Evolutionary conservation across 2,113 vertebrate species (phyloP).

Genomic region (Silurus asotus): DNA sequence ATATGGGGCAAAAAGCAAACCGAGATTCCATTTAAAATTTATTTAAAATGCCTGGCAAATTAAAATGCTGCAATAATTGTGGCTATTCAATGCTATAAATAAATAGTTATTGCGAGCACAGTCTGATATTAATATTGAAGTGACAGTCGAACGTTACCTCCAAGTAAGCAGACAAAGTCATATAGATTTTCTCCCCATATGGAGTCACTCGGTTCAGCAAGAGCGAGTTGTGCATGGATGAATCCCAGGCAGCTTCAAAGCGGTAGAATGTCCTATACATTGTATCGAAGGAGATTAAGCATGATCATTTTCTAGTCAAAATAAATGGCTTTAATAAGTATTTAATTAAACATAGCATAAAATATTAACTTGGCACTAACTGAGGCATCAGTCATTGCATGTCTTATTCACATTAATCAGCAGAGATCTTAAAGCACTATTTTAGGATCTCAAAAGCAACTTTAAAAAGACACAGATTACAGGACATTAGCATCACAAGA

Average conservation of each 20-base stretch:
- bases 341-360: slow-evolving; percentile 3
- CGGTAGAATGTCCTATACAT: slow-evolving; percentile 88
- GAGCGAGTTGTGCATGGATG: slow-evolving; percentile 98
- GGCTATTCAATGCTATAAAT: background rate
- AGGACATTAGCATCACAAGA: background rate
- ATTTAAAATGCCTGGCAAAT: background rate
- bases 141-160: slow-evolving; percentile 76
- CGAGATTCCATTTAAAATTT: background rate
- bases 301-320: background rate
- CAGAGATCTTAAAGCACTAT: background rate
- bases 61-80: background rate
- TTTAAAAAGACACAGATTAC: slow-evolving; percentile 6
- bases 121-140: background rate
- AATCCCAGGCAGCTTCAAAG: slow-evolving; percentile 95
- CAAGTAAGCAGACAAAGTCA: slow-evolving; percentile 93
- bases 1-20: background rate
- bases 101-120: background rate
- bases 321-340: background rate
- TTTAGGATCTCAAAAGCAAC: slow-evolving; percentile 1
- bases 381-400: background rate
- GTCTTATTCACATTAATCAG: slow-evolving; percentile 7
- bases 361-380: background rate
- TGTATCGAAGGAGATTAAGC: slow-evolving; percentile 1
- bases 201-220: slow-evolving; percentile 95
- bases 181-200: slow-evolving; percentile 95